A percentile compares a stretch with the other conserved stretches of the same genome.
phyloP scores from a whole-genome alignment of 2,113 vertebrate species.

The Ochotona curzoniae region DNA sequence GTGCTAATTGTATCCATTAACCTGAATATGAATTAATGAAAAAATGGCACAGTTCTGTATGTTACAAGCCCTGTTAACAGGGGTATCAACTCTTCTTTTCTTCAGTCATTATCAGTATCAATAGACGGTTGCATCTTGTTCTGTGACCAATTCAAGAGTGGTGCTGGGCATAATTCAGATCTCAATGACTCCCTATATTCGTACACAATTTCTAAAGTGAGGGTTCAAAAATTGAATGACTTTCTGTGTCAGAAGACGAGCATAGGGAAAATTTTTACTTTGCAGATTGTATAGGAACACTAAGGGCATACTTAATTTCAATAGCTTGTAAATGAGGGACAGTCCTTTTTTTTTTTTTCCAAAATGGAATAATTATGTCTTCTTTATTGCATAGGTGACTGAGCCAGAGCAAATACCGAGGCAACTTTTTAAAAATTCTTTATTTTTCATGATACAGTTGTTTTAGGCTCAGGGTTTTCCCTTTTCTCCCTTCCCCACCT shows the following conservation, averaged over 20 bases:
- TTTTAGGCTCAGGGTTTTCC: too few relatives aligned
- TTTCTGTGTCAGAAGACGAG: not conserved
- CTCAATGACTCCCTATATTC: not conserved
- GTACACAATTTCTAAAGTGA: not conserved
- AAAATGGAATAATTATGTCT: not conserved
- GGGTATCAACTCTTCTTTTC: not conserved
- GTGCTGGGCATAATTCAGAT: not conserved
- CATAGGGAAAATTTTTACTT: not conserved
- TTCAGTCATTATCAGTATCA: not conserved
- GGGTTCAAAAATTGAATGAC: not conserved
- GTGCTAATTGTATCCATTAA: not conserved
- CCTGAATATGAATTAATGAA: not conserved
- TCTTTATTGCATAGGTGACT: not conserved
- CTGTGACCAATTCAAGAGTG: not conserved
- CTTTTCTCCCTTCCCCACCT: too few relatives aligned
- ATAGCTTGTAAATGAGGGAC: not conserved
- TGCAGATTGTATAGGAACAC: not conserved
- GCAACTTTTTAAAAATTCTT: too few relatives aligned
- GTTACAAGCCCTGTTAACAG: not conserved
- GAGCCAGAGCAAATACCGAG: not conserved
- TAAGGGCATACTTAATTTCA: not conserved
- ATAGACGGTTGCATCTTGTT: not conserved
- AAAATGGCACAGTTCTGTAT: not conserved
- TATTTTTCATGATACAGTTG: too few relatives aligned
- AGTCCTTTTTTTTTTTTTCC: not conserved